Evolutionary conservation across 2,797 vertebrate species (phyloP), one percentile per base, ranked within the genome.

Genomic region (Sciurus vulgaris): DNA sequence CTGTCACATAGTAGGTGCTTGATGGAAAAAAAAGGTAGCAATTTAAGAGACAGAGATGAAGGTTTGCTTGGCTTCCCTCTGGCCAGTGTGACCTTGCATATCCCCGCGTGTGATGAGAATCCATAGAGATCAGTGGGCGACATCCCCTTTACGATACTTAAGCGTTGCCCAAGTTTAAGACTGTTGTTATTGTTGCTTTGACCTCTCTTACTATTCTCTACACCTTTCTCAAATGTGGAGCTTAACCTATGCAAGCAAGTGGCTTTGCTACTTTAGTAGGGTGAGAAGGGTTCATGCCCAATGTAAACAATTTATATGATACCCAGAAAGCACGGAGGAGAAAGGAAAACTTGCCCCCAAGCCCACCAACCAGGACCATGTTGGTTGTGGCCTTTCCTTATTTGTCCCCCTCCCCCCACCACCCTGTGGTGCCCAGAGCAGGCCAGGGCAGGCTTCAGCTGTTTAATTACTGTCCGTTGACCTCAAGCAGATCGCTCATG

Each of bases 381-480:
- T 7, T 84, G 73, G n/a, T 13, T 41, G 56, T 61, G 74, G 79
- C 13, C 76, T 85, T 56, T 47, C 65, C 61, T 82, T 18, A 61
- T 54, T 47, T 83, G 78, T 2, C 47, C 74, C 17, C 33, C 35
- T 38, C 38, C 44, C 44, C 44, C 44, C 44, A 47, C 44, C 9
- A 7, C 44, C 44, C 9, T 9, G 24, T 17, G 49, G 93, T 69
- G 63, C 77, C 41, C 92, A 76, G 86, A 79, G 70, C 38, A 79
- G 65, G 49, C 7, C 44, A 69, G 18, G 44, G 49, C 84, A 76
- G 63, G 70, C 83, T 35, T 41, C 17, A 6, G 63, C 86, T 91
- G 63, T 86, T 94, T 81, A 67, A 78, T 51, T 89, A 91, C 73
- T 1, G 78, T 77, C 73, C 73, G 49, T 56, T 90, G 94, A 96